A percentile compares a stretch with the other conserved stretches of the same genome.
Evolutionary conservation across 2,113 vertebrate genomes (phyloP).

Genomic region (Sula dactylatra): DNA sequence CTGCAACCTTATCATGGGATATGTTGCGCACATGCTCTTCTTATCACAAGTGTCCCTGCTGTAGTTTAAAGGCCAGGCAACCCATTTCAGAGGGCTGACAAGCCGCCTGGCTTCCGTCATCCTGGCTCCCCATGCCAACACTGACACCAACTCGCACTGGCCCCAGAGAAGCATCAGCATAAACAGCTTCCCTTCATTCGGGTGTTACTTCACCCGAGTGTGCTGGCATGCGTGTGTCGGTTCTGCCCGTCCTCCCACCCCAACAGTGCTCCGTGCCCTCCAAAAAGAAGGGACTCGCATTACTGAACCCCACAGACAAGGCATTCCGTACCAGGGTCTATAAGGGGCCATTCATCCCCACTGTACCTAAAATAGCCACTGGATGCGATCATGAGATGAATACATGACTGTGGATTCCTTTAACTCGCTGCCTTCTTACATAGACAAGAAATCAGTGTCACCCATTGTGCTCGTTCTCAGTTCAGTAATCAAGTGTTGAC

Average conservation of each 20-base stretch:
- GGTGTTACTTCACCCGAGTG: accelerated
- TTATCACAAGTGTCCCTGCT: not conserved
- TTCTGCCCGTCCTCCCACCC: not conserved
- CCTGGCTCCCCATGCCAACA: not conserved
- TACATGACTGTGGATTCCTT: not conserved
- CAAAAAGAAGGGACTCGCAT: not conserved
- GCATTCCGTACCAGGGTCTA: not conserved
- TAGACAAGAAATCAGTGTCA: not conserved
- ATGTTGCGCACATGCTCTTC: not conserved
- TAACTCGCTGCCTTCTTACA: not conserved
- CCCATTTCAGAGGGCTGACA: not conserved
- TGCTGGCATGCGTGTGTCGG: not conserved
- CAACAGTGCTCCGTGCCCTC: not conserved
- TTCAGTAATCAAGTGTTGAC: not conserved
- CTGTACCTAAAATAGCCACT: constrained; percentile 10
- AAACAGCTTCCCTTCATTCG: not conserved
- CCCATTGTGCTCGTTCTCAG: not conserved
- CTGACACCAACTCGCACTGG: not conserved
- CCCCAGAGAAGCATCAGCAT: not conserved
- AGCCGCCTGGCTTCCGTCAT: not conserved
- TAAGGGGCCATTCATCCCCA: constrained; percentile 24
- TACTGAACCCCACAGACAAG: constrained; percentile 3
- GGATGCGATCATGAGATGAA: constrained; percentile 1
- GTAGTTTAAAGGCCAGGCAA: not conserved
- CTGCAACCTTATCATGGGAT: not conserved